These are phyloP conservation scores for Galago senegalensis DNA, from an alignment of 2,797 vertebrate genomes.

Conservation along the genomic window DNA sequence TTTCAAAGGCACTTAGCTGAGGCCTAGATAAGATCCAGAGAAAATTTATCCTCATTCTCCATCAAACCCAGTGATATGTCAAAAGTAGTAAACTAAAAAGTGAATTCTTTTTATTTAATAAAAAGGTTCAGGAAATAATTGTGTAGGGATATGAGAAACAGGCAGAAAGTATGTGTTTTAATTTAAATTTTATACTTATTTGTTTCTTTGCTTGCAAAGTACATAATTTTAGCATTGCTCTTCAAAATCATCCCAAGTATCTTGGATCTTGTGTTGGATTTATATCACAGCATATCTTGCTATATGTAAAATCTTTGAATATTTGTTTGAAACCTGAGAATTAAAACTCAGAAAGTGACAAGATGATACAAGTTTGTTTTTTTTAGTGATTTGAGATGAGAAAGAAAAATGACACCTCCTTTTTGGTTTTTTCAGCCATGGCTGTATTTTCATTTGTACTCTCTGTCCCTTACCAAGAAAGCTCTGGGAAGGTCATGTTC, in stretches of 20 bases:
- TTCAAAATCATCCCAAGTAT: conserved; percentile 8
- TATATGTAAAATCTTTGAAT: neutral
- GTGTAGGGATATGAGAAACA: neutral
- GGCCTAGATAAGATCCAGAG: neutral
- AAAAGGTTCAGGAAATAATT: neutral
- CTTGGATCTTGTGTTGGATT: neutral
- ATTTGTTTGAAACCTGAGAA: conserved; percentile 40
- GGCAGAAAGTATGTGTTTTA: neutral
- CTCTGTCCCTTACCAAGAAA: neutral
- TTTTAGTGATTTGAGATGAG: neutral
- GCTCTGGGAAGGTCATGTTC: neutral
- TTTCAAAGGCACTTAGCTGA: neutral
- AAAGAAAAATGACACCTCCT: neutral
- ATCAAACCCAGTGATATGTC: neutral
- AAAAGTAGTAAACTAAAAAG: neutral
- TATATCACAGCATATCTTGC: neutral
- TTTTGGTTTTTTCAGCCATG: neutral
- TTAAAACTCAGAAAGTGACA: neutral
- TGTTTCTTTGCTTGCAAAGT: neutral
- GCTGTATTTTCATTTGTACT: neutral
- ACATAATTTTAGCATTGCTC: neutral
- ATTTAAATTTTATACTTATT: conserved; percentile 37
- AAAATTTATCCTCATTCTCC: neutral
- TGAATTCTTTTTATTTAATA: neutral
- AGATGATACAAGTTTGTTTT: neutral